phyloP scores from a whole-genome alignment of 2,888 invertebrate species.

The Ophraella communa region DNA sequence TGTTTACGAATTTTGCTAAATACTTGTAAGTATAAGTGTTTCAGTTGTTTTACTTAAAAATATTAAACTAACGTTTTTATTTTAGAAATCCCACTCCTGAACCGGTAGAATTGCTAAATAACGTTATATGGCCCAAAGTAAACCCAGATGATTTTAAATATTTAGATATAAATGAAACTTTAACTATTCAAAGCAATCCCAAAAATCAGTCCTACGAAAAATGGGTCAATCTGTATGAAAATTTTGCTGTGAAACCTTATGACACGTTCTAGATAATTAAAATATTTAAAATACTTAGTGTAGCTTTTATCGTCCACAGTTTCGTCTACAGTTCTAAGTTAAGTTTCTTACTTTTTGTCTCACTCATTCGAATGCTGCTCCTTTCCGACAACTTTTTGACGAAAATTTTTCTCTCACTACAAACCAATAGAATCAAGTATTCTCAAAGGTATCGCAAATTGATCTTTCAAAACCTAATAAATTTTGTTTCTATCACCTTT shows the following conservation, averaged over 20 bases:
- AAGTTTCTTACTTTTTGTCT: too few relatives aligned
- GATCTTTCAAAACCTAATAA: too few relatives aligned
- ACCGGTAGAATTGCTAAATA: conserved; percentile 19
- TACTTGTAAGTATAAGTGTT: conserved; percentile 56
- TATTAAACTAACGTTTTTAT: not conserved
- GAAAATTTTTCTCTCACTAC: too few relatives aligned
- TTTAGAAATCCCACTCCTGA: conserved; percentile 51
- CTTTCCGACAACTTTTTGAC: too few relatives aligned
- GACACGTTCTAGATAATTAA: conserved; percentile 17
- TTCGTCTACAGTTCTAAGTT: too few relatives aligned
- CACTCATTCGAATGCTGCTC: too few relatives aligned
- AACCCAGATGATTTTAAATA: conserved; percentile 25
- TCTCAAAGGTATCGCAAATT: too few relatives aligned
- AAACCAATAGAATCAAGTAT: too few relatives aligned
- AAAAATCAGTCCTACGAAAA: conserved; percentile 15
- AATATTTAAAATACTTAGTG: not conserved
- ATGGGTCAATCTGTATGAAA: conserved; percentile 32
- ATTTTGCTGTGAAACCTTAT: conserved; percentile 20
- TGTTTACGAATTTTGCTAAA: conserved; percentile 69
- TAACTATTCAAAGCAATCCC: conserved; percentile 26
- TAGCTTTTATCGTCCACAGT: too few relatives aligned
- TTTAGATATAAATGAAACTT: conserved; percentile 31
- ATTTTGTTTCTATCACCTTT: too few relatives aligned
- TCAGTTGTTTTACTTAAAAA: too few relatives aligned
- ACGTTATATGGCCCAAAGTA: conserved; percentile 35